phyloP scores from a whole-genome alignment of 2,113 vertebrate species.

The Labeo catla region DNA sequence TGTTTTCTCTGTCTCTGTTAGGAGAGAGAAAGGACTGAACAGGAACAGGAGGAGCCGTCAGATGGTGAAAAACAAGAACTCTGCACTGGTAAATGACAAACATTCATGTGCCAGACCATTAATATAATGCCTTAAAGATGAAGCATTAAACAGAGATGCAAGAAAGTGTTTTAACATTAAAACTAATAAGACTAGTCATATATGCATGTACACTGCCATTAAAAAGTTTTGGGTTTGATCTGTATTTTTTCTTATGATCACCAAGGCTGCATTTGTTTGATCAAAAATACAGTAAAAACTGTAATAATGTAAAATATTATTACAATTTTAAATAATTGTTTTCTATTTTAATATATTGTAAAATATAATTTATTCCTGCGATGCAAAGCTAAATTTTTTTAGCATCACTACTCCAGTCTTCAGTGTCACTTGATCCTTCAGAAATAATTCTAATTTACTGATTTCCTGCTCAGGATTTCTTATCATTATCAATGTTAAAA shows the following conservation, averaged over 20 bases:
- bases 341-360: neutral
- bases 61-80: conserved; percentile 55
- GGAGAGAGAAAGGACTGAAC: conserved; percentile 11
- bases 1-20: neutral
- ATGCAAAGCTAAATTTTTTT: neutral
- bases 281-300: neutral
- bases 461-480: neutral
- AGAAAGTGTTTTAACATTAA: neutral
- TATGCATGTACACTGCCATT: neutral
- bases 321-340: neutral
- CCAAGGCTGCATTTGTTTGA: neutral
- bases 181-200: neutral
- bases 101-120: neutral
- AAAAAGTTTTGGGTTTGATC: neutral
- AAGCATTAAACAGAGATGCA: neutral
- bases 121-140: neutral
- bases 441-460: neutral
- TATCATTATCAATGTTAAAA: neutral
- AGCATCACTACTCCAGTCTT: neutral
- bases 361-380: neutral
- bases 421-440: neutral
- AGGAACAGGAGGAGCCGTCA: neutral
- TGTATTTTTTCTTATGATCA: no score
- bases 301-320: neutral
- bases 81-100: conserved; percentile 66